These are phyloP conservation scores for Galagoides demidoff DNA, from an alignment of 2,797 vertebrate genomes.

Conservation along the genomic window DNA sequence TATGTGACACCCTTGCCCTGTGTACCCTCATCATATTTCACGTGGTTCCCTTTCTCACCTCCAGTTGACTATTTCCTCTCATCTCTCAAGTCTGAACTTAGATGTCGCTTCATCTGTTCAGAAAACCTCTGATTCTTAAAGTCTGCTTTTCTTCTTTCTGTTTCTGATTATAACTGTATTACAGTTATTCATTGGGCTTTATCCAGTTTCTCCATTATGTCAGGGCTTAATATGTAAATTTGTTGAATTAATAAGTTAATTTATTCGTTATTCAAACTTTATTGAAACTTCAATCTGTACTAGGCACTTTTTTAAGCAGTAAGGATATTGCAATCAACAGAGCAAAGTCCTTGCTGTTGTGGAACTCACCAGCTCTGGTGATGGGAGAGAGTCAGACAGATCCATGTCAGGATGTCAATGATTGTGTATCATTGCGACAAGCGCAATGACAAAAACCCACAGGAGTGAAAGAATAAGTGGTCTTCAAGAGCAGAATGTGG, in stretches of 20 bases:
- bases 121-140: slow-evolving; percentile 14
- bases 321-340: neutral
- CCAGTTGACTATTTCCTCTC: neutral
- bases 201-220: neutral
- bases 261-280: neutral
- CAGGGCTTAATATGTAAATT: neutral
- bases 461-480: neutral
- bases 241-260: neutral
- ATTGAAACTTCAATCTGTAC: neutral
- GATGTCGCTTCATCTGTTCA: neutral
- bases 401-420: neutral
- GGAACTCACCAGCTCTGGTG: neutral
- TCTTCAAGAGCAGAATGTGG: neutral
- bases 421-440: neutral
- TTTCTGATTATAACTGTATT: neutral
- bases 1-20: neutral
- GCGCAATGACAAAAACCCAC: neutral
- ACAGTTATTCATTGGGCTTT: neutral
- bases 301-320: neutral
- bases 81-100: neutral
- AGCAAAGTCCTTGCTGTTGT: neutral
- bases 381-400: neutral
- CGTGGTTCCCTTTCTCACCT: neutral
- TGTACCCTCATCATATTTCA: neutral
- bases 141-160: neutral